Conservation (phyloP, 2,888 invertebrate genomes). For the Xestia ashworthii region DNA sequence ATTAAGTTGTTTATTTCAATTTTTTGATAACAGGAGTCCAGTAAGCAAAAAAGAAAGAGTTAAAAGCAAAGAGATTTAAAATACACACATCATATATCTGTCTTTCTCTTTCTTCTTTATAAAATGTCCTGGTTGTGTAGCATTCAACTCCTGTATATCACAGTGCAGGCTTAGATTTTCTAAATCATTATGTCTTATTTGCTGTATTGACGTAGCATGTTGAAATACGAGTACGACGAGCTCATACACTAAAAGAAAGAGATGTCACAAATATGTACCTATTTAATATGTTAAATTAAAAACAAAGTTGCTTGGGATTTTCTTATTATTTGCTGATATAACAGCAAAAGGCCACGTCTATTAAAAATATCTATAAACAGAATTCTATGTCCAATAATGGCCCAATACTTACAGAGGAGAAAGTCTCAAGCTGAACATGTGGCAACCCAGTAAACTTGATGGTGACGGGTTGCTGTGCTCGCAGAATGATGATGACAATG, state of each 20-base stretch:
- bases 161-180: not conserved
- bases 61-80: not conserved
- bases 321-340: not conserved
- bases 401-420: conserved; percentile 75
- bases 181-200: conserved; percentile 16
- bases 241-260: conserved; percentile 79
- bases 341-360: too few species aligned
- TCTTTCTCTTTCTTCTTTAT: not conserved
- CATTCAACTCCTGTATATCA: not conserved
- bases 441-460: conserved; percentile 82
- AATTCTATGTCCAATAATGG: not conserved
- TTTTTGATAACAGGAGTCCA: not conserved
- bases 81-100: too few species aligned
- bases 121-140: not conserved
- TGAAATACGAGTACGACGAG: conserved; percentile 82
- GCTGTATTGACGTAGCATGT: conserved; percentile 80
- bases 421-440: conserved; percentile 79
- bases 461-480: conserved; percentile 78
- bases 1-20: not conserved
- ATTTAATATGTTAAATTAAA: too few species aligned
- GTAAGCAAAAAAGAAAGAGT: not conserved
- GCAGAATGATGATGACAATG: conserved; percentile 75
- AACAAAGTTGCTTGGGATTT: not conserved
- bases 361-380: not conserved
- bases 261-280: not conserved